Evolutionary conservation across 2,888 invertebrate species (phyloP).

Genomic region (Harmothoe impar): DNA sequence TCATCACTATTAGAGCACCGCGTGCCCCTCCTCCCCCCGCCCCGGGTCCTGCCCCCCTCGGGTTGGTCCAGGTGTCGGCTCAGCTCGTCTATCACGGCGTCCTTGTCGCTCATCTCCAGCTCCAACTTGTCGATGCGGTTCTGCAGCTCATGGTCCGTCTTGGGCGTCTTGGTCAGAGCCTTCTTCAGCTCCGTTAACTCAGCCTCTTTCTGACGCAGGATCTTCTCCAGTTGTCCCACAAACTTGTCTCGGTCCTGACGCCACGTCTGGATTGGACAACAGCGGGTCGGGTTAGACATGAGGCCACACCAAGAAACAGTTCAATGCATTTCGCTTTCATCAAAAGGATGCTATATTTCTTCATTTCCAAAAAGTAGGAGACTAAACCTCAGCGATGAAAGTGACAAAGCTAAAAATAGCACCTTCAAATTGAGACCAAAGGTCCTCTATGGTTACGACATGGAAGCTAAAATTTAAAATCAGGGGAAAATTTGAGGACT

Average conservation of each 20-base stretch:
- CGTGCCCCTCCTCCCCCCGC: not conserved
- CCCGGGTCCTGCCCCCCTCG: not conserved
- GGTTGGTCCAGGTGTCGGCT: not conserved
- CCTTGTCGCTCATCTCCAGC: not conserved
- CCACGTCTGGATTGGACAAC: slow-evolving; percentile 51
- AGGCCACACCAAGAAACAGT: no score
- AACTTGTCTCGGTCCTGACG: slow-evolving; percentile 66
- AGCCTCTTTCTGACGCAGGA: slow-evolving; percentile 66
- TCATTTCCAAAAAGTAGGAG: no score
- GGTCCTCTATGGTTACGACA: no score
- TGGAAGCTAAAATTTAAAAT: no score
- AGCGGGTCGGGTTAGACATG: no score
- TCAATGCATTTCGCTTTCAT: no score
- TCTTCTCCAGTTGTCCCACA: slow-evolving; percentile 62
- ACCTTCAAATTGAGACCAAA: no score
- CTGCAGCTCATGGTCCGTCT: slow-evolving; percentile 33
- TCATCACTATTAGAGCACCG: not conserved
- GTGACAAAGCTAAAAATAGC: no score
- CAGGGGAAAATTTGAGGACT: no score
- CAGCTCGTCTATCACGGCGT: slow-evolving; percentile 37
- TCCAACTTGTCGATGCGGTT: slow-evolving; percentile 44
- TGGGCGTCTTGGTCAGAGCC: not conserved
- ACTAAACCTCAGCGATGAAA: no score
- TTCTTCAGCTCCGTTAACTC: slow-evolving; percentile 62
- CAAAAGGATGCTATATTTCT: no score